Conservation (phyloP, 2,888 invertebrate genomes). For the Meloe dianella region DNA sequence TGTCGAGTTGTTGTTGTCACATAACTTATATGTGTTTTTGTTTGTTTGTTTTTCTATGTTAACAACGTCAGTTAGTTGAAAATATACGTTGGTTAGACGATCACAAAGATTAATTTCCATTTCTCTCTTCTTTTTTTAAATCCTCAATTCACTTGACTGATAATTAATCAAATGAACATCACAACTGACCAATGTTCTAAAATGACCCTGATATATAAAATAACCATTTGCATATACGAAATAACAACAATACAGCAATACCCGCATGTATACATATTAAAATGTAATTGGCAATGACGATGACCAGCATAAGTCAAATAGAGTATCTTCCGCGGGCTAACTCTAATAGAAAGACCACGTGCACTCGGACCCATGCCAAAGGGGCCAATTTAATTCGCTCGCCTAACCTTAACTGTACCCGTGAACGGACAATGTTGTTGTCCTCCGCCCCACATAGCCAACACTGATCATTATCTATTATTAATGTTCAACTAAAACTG, state of each 20-base stretch:
- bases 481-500: conserved; percentile 18
- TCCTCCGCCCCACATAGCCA: neutral
- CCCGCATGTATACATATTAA: conserved; percentile 51
- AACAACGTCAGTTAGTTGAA: conserved; percentile 18
- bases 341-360: conserved; percentile 49
- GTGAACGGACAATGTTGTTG: neutral
- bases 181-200: conserved; percentile 49
- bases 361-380: conserved; percentile 31
- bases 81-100: conserved; percentile 22
- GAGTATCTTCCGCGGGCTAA: conserved; percentile 43
- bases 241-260: conserved; percentile 47
- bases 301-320: conserved; percentile 55
- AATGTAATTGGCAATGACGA: conserved; percentile 54
- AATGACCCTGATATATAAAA: conserved; percentile 45
- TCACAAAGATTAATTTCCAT: conserved; percentile 20
- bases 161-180: conserved; percentile 53
- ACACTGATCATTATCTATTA: conserved; percentile 28
- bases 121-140: conserved; percentile 24
- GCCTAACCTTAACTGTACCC: neutral
- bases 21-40: conserved; percentile 21
- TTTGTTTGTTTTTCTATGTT: conserved; percentile 17
- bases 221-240: conserved; percentile 50
- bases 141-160: conserved; percentile 25
- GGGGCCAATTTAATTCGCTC: conserved; percentile 7
- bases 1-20: conserved; percentile 26